Conservation (phyloP, 2,797 vertebrate genomes). For the Linurgus olivaceus region DNA sequence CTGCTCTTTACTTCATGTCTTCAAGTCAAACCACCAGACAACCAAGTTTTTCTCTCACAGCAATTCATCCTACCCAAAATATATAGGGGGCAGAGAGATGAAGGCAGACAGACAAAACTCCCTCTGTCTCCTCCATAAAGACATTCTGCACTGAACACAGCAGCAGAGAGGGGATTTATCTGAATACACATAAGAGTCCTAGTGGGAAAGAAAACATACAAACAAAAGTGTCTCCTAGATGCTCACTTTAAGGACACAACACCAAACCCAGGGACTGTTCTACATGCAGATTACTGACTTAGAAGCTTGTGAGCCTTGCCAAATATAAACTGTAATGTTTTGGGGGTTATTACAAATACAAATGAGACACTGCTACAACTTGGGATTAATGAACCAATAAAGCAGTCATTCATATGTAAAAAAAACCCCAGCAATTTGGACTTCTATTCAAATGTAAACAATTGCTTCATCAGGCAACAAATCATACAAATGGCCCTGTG, state of each 20-base stretch:
- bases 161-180: neutral
- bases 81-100: neutral
- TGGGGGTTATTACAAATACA: neutral
- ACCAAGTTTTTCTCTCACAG: neutral
- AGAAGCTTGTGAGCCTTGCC: neutral
- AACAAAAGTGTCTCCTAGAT: neutral
- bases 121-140: neutral
- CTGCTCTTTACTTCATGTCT: neutral
- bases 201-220: neutral
- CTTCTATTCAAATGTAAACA: conserved; percentile 23
- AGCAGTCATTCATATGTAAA: neutral
- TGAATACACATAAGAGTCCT: neutral
- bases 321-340: neutral
- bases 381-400: conserved; percentile 38
- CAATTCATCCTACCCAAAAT: neutral
- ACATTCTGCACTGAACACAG: neutral
- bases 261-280: neutral
- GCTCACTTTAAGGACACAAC: neutral
- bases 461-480: conserved; percentile 3
- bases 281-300: neutral
- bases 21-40: neutral
- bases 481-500: neutral
- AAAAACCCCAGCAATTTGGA: neutral
- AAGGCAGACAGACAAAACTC: neutral
- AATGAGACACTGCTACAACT: neutral